Base-by-base conservation (phyloP, 2,888 invertebrate species). In the Phoenoteleia sp. region DNA sequence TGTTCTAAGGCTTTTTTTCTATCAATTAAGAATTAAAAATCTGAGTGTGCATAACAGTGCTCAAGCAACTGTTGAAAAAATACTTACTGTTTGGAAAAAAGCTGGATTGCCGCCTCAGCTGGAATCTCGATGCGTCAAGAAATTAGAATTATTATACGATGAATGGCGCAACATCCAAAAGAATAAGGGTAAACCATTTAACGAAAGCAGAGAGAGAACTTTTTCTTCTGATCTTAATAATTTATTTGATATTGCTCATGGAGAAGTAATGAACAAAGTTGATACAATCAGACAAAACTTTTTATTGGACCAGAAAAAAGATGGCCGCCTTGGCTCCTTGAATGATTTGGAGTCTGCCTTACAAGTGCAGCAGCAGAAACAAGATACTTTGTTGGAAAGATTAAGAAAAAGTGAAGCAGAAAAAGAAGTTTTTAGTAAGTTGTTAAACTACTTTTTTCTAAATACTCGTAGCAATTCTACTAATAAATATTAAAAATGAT, bases 91-190 rank as follows among this genome's bases (percentile, higher is more conserved):
- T 58, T 87, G 87, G 87, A 74, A 80, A 5, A 85, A 82, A 66
- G 82, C 82, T 47, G 79, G 81, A 47, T 74, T 82, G 21, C 84
- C 86, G 19, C 71, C 47, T 54, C 79, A 71, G 67, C 36, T 62
- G 5, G 36, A 56, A 27, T 45, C 39, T 15, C 76, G 79, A 42
- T 87, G 87, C 60, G 58, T 86, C 23, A 72, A 86, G 42, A 89
- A 87, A 85, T 75, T 87, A 60, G 81, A 86, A 60, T 84, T 80
- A 52, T 81, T 91, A 56, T 86, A 90, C 85, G 86, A 90, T 72
- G 86, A 87, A 89, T 91, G 90, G 91, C 86, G 90, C 71, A 88
- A 90, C 33, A 80, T 91, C 86, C 90, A 88, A 89, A 87, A 83
- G 81, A 88, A 89, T 81, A 58, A 39, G 17, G 80, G 84, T 67